Evolutionary conservation across 1,140 invertebrate genomes (phyloP), one percentile per base, ranked within the genome.

Genomic region (Chlorops oryzae): DNA sequence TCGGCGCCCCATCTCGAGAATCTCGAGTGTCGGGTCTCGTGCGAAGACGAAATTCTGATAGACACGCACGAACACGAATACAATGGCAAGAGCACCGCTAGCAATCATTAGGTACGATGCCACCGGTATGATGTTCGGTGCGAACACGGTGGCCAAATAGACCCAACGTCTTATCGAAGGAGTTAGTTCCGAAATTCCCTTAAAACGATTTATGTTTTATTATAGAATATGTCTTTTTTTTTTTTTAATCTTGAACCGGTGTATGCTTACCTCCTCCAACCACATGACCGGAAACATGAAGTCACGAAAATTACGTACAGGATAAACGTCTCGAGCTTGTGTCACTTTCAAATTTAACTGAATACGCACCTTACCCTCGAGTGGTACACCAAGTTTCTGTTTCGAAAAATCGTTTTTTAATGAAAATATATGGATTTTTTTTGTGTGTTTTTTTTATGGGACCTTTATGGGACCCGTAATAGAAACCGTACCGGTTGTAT

Each of bases 211-310:
- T 28, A 13, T 27, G 13, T 17, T 45, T 45, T 27, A 27, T 5
- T 32, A 25, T 9, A 45, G 32, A 45, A 18, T 23, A 32, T 32
- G 21, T 22, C 9, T 15, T 22, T n/a, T n/a, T n/a, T n/a, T n/a
- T n/a, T n/a, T n/a, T n/a, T n/a, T n/a, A n/a, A n/a, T n/a, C n/a
- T n/a, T n/a, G n/a, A n/a, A n/a, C n/a, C n/a, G n/a, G 13, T 10
- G 21, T 35, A 23, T 24, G 54, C 69, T 75, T 72, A 86, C 86
- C 77, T 91, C 88, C 75, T 92, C 87, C 1, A 91, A 52, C 90
- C 89, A 92, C 81, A 92, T 87, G 25, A 92, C 80, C 1, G 90
- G 90, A 67, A 90, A 90, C 0, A 89, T 77, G 34, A 90, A 88
- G 60, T 83, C 81, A 1, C 85, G 84, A 57, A 93, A 88, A 45